Evolutionary conservation across 2,113 vertebrate species (phyloP).

Genomic region (Thamnophis sirtalis): DNA sequence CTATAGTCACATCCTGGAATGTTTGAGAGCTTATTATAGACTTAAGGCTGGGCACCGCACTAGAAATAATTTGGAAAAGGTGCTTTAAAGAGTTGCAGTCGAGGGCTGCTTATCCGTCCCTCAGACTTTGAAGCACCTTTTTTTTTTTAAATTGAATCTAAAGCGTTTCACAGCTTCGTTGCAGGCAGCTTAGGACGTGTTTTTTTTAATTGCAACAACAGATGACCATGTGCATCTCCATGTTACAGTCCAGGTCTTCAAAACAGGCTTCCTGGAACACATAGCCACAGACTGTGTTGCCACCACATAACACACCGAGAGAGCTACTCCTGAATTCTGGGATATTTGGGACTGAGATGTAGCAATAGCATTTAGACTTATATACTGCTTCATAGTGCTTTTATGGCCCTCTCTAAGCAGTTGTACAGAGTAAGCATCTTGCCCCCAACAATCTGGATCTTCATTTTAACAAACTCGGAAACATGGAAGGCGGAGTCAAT

Average conservation of each 20-base stretch:
- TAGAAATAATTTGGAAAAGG: background rate
- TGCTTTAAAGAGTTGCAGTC: background rate
- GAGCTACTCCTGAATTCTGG: background rate
- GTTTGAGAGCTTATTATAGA: background rate
- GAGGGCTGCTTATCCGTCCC: background rate
- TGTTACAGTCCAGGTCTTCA: background rate
- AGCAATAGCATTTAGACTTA: background rate
- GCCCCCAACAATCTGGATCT: background rate
- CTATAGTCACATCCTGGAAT: background rate
- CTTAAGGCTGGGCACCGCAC: background rate
- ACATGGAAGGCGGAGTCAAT: background rate
- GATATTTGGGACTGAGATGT: background rate
- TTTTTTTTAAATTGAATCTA: background rate
- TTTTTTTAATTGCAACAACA: background rate
- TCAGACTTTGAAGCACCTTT: background rate
- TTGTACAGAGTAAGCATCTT: background rate
- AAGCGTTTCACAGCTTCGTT: background rate
- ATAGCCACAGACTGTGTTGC: background rate
- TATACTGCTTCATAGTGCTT: no score
- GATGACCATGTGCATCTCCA: background rate
- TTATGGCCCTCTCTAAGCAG: background rate
- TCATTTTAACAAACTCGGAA: background rate
- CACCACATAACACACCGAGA: background rate
- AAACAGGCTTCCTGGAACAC: background rate
- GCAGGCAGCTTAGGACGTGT: background rate